Base-by-base conservation (phyloP, 64 coral and sea anemone genomes). In the Catalaphyllia jardinei region DNA sequence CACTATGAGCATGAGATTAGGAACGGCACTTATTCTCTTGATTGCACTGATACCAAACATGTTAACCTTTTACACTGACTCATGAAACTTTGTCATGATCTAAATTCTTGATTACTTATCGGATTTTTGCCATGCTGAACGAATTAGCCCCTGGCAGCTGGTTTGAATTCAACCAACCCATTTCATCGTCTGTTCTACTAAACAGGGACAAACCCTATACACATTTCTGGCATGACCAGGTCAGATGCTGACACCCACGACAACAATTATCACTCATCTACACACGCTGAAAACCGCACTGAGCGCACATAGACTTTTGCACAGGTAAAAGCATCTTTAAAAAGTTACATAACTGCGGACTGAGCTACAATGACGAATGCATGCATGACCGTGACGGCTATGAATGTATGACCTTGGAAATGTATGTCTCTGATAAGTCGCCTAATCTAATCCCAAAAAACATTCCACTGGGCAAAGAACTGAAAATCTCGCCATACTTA, bases 371-470 rank as follows among this genome's bases (percentile, higher is more conserved):
- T 27, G 22, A 24, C 4, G 25, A 20, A 69, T 27, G 65, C 1
- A 27, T 65, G 79, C 4, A 46, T 46, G 42, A 46, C 42, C 5
- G 42, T 46, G 42, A 46, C 42, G 0, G 42, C 7, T 4, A 46
- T 46, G 42, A 46, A 69, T 27, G 65, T 0, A 27, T 65, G 79
- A 83, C 62, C 62, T 22, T 49, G 38, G 35, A 67, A 10, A 85
- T 51, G 25, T 85, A 42, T 22, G 81, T 85, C 81, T 85, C 81
- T 85, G 81, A 62, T 83, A 67, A 46, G 12, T 69, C 24, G 19
- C 33, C 38, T 71, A 71, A 85, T 85, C 81, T 50, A 69, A 71
- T 46, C 81, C 38, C 22, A 27, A 71, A 27, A 52, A 85, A 85
- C 81, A 85, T 85, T 85, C 81, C 81, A 51, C 4, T 27, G 18